These are phyloP conservation scores for Ameiurus melas DNA, from an alignment of 2,113 vertebrate genomes.

Conservation along the genomic window DNA sequence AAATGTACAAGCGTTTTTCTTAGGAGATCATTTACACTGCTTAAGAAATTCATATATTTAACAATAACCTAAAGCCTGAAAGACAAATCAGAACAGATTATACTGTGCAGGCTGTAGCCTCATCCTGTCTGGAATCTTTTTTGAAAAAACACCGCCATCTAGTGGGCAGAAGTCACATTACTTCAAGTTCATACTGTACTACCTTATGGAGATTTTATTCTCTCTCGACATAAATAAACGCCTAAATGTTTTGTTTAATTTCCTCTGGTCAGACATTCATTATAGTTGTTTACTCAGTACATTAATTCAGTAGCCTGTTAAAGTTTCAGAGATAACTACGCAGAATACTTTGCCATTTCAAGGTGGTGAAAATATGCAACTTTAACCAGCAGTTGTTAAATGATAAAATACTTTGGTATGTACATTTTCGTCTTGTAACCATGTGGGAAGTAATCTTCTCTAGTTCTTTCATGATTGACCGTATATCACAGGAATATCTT, in stretches of 20 bases:
- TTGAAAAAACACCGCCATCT: constrained; percentile 32
- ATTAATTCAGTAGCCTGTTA: neutral
- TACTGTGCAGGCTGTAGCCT: neutral
- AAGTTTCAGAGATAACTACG: neutral
- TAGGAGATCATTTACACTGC: neutral
- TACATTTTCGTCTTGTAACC: neutral
- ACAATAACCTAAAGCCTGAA: neutral
- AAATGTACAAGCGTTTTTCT: neutral
- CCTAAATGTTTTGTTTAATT: neutral
- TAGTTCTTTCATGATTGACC: neutral
- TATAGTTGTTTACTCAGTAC: neutral
- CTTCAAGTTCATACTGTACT: neutral
- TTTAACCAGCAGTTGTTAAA: neutral
- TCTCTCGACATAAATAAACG: neutral
- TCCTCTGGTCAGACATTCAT: neutral
- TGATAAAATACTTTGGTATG: neutral
- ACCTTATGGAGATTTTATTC: neutral
- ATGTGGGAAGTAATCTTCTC: neutral
- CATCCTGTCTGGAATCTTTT: neutral
- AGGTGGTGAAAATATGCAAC: neutral
- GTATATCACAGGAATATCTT: neutral
- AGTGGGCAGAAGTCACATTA: constrained; percentile 9
- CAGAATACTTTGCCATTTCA: neutral
- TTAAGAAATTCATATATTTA: neutral
- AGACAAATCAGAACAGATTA: neutral